Evolutionary conservation across 1,140 invertebrate genomes (phyloP), one percentile per base, ranked within the genome.

Genomic region (Caenorhabditis briggsae): DNA sequence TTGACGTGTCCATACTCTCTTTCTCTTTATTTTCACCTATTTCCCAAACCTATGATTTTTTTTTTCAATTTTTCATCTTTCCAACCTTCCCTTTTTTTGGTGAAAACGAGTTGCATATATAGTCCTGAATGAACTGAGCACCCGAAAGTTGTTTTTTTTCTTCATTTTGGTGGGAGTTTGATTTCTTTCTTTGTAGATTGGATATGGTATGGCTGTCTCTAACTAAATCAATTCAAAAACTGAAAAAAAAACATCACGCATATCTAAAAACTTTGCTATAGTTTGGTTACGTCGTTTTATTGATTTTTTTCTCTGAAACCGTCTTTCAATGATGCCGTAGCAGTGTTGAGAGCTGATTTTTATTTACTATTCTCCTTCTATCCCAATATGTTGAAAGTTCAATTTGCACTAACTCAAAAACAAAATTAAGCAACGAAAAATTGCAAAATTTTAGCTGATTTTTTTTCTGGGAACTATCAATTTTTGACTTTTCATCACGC

Each of bases 1-100:
- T 78, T 78, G 70, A 78, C 70, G 70, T 78, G 70, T 78, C 70
- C 70, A 78, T 78, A 78, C 70, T 78, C 46, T 78, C 70, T 78
- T 78, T 78, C 70, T 78, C 70, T 78, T 53, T 50, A 53, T 78
- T 78, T 78, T 50, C 70, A 78, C 70, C 70, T 78, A 78, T 78
- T 78, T 78, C 70, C 70, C 70, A 78, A 33, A 50, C n/a, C 70
- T 78, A 78, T 78, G 70, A 78, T 33, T 33, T 33, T 33, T 33
- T n/a, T 78, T 78, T 78, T 46, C 11, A 78, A 46, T 78, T 78
- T 78, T n/a, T 78, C 70, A 50, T 46, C 50, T 78, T 78, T 50
- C 70, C 70, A 2, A 33, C 33, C 33, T 33, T 2, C 33, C 33
- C 33, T 33, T 33, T 33, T 33, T 46, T 50, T 78, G 70, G 70